Base-by-base conservation (phyloP, 2,113 vertebrate species). In the Telmatochromis brichardi region DNA sequence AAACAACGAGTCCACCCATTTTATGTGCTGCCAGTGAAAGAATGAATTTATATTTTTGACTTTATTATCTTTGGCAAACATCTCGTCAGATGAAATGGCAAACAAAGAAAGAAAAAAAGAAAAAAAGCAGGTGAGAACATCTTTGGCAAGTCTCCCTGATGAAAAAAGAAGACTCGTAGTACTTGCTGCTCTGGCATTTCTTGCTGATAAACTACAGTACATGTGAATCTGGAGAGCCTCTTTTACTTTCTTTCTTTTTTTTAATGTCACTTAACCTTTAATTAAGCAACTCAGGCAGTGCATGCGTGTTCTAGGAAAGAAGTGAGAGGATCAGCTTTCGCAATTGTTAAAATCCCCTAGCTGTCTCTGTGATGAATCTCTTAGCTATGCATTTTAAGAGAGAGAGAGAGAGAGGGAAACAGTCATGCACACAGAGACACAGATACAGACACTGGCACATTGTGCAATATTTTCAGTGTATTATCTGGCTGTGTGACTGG, bases 391-490 rank as follows among this genome's bases (percentile, higher is more conserved):
- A 89, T 15, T 93, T 90, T 90, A 12, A 60, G 33, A 50, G 23
- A 83, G 11, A 54, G 51, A 17, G 53, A 80, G 14, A 86, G 68
- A 78, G 60, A 51, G 58, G 58, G 47, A n/a, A 45, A 86, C 19
- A 85, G 60, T 35, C 37, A 45, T 9, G 1, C 13, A 73, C 15
- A 81, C n/a, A 79, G 2, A 65, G 60, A 65, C 60, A 37, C 60
- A 65, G 58, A 35, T 63, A 63, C 3, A 82, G 40, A 80, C 63
- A 50, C 26, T 82, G 53, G 53, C 26, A 23, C 35, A 85, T 93
- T 95, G 83, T 88, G 91, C 91, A 95, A 94, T 91, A 35, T 90
- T 92, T 95, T 86, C 87, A 87, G 31, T 78, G 85, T 88, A 40
- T 90, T 58, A 55, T 86, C 85, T 63, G 76, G 80, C 84, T 89